phyloP scores from a whole-genome alignment of 2,888 invertebrate species.

The Dorcus parallelipipedus region DNA sequence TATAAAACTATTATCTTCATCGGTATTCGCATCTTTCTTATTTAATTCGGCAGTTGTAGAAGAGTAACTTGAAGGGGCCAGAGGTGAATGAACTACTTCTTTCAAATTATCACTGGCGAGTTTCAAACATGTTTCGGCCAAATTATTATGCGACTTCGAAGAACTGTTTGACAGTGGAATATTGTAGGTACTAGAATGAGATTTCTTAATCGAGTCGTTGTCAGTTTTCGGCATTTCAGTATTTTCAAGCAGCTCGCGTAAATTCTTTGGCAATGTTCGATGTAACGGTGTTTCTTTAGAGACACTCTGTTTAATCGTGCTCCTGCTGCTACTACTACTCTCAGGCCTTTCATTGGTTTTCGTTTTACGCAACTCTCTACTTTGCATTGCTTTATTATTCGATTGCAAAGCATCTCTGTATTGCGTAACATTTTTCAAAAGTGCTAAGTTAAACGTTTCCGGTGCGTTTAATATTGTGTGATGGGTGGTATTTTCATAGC shows the following conservation, averaged over 20 bases:
- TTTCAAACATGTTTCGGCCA: conserved; percentile 13
- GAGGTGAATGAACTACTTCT: conserved; percentile 6
- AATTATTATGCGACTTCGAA: conserved; percentile 23
- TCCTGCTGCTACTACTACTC: conserved; percentile 9
- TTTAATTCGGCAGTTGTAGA: conserved; percentile 9
- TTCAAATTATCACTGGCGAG: not conserved
- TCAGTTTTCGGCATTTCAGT: conserved; percentile 24
- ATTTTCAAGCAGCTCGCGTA: conserved; percentile 33
- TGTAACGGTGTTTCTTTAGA: conserved; percentile 29
- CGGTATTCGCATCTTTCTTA: conserved; percentile 12
- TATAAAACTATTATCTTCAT: conserved; percentile 27
- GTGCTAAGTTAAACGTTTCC: conserved; percentile 12
- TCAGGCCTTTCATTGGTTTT: conserved; percentile 13
- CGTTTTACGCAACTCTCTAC: conserved; percentile 12
- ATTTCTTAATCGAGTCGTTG: conserved; percentile 17
- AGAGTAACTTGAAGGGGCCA: conserved; percentile 13
- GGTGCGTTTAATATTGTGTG: conserved; percentile 20
- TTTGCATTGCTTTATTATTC: not conserved
- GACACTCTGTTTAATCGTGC: conserved; percentile 5
- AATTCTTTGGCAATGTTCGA: conserved; percentile 39
- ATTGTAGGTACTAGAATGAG: conserved; percentile 20
- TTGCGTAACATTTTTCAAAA: conserved; percentile 7
- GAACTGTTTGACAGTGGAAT: conserved; percentile 18
- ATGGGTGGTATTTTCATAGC: conserved; percentile 16
- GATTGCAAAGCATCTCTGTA: conserved; percentile 4